Evolutionary conservation across 2,797 vertebrate genomes (phyloP).

Genomic region (Tinamus major): DNA sequence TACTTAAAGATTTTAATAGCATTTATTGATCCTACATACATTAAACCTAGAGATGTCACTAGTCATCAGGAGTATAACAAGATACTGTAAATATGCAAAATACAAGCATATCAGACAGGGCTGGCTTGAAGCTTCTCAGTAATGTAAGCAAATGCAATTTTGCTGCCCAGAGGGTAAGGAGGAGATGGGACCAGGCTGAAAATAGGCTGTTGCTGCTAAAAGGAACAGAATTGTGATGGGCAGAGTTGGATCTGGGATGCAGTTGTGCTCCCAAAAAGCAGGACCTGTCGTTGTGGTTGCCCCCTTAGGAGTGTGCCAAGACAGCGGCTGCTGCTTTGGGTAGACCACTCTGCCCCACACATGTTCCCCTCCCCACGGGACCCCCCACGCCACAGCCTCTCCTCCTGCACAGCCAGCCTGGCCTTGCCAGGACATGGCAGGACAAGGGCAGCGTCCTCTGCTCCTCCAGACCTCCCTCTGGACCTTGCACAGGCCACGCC

Average conservation of each 20-base stretch:
- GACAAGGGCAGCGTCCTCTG: not conserved
- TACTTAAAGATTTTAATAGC: slow-evolving; percentile 28
- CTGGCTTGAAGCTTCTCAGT: not conserved
- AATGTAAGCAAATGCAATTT: not conserved
- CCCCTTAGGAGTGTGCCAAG: not conserved
- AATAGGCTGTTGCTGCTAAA: not conserved
- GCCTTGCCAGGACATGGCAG: not conserved
- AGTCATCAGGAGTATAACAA: slow-evolving; percentile 17
- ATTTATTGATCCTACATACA: slow-evolving; percentile 40
- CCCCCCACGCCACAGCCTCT: fast-evolving
- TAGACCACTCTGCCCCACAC: fast-evolving
- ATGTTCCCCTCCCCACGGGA: fast-evolving
- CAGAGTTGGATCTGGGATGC: not conserved
- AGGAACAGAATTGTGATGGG: not conserved
- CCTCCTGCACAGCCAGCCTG: not conserved
- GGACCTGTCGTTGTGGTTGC: not conserved
- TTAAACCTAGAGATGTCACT: slow-evolving; percentile 41
- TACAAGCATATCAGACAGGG: not conserved
- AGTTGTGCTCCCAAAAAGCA: not conserved
- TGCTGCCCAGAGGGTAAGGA: not conserved
- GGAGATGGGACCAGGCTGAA: not conserved
- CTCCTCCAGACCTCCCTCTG: not conserved
- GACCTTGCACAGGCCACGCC: not conserved
- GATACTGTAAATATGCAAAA: slow-evolving; percentile 46
- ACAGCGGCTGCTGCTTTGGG: not conserved